Evolutionary conservation across 1,140 invertebrate species (phyloP).

Genomic region (Lepidurus couesii): DNA sequence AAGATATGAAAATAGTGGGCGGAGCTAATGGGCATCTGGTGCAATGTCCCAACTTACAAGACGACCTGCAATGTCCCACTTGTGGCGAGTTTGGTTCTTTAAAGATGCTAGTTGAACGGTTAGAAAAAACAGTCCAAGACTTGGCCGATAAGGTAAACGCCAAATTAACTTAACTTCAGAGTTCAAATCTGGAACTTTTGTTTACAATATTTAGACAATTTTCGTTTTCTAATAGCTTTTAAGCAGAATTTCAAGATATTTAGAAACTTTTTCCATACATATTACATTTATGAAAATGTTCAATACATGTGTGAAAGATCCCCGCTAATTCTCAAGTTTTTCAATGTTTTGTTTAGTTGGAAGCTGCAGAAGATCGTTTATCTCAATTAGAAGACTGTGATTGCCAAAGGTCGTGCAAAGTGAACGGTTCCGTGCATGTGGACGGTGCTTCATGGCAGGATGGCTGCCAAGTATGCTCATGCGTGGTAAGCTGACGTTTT

Average conservation of each 20-base stretch:
- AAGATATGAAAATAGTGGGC: slow-evolving; percentile 76
- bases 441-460: slow-evolving; percentile 76
- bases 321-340: background rate
- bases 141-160: slow-evolving; percentile 57
- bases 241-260: no score
- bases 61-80: slow-evolving; percentile 79
- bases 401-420: slow-evolving; percentile 76
- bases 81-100: slow-evolving; percentile 79
- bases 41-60: slow-evolving; percentile 64
- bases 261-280: no score
- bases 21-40: slow-evolving; percentile 76
- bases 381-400: slow-evolving; percentile 76
- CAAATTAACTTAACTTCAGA: no score
- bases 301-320: no score
- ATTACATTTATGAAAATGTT: no score
- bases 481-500: slow-evolving; percentile 55
- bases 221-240: no score
- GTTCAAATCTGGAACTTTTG: no score
- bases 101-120: slow-evolving; percentile 64
- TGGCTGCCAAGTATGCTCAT: slow-evolving; percentile 73
- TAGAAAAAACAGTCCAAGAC: slow-evolving; percentile 59
- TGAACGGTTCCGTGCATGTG: slow-evolving; percentile 64
- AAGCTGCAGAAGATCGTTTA: slow-evolving; percentile 66
- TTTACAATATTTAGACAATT: no score
- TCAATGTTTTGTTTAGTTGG: slow-evolving; percentile 56